Percentiles rank a stretch among this genome's conserved stretches.
Conservation (phyloP, 2,113 vertebrate species). For the Centropristis striata region DNA sequence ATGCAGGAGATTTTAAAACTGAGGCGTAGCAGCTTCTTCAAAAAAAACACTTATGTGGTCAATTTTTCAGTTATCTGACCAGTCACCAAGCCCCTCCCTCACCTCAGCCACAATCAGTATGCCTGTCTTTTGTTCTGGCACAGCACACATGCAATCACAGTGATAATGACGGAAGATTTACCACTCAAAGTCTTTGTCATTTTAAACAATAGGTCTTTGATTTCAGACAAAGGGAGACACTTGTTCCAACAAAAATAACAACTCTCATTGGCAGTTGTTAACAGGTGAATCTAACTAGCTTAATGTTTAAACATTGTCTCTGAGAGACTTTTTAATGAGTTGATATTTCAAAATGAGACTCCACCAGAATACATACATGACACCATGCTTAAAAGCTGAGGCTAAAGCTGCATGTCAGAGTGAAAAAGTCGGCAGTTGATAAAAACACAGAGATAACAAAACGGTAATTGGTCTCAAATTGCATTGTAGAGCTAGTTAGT, state of each 20-base stretch:
- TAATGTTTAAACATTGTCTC: too few species aligned
- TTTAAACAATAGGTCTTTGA: neutral
- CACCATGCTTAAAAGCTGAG: neutral
- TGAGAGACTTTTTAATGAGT: neutral
- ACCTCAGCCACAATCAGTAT: constrained; percentile 23
- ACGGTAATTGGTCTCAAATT: neutral
- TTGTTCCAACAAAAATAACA: too few species aligned
- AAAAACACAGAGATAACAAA: neutral
- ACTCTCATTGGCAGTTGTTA: too few species aligned
- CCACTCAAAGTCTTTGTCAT: neutral
- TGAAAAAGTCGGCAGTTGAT: neutral
- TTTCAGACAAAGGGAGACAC: neutral
- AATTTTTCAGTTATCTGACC: constrained; percentile 47
- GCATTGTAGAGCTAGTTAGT: neutral
- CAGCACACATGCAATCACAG: neutral
- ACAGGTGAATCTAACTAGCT: too few species aligned
- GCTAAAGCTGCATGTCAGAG: neutral
- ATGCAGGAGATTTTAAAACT: constrained; percentile 36
- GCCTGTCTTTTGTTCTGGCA: constrained; percentile 13
- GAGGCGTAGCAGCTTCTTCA: constrained; percentile 14
- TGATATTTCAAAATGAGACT: neutral
- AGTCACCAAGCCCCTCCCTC: neutral
- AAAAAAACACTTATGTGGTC: constrained; percentile 28
- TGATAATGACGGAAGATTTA: neutral
- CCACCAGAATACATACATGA: neutral